phyloP scores from a whole-genome alignment of 2,113 vertebrate genomes.

The Tachycineta bicolor region DNA sequence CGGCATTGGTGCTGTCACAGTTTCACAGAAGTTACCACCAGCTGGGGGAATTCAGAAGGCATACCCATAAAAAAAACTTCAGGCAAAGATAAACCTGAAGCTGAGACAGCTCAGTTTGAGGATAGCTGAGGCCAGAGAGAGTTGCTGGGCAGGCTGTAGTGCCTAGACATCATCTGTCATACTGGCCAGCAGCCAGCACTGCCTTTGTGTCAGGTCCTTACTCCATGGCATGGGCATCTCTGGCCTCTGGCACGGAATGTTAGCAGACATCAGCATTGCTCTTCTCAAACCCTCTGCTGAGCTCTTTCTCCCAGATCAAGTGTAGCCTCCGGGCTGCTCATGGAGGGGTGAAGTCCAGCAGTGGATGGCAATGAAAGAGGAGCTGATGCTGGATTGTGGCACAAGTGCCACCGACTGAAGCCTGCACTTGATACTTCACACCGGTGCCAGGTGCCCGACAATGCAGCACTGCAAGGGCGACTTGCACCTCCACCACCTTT shows the following conservation, averaged over 20 bases:
- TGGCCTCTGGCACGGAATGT: neutral
- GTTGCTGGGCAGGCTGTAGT: neutral
- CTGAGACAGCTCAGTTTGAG: neutral
- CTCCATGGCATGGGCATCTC: neutral
- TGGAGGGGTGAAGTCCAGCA: neutral
- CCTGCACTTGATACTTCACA: neutral
- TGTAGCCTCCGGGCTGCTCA: neutral
- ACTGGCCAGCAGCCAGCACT: neutral
- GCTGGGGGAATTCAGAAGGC: neutral
- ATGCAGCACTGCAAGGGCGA: neutral
- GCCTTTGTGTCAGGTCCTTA: neutral
- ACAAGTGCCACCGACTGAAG: neutral
- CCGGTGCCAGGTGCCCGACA: neutral
- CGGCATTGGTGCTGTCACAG: rapidly evolving
- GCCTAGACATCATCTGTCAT: neutral
- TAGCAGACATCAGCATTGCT: neutral
- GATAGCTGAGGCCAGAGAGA: neutral
- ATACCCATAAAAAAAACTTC: neutral
- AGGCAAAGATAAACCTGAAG: neutral
- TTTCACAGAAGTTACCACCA: neutral
- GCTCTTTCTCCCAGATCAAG: neutral
- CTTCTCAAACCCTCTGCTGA: neutral
- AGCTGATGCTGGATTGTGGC: neutral
- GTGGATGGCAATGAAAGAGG: neutral
- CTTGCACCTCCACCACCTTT: neutral